These are phyloP conservation scores for Channa maculata DNA, from an alignment of 2,113 vertebrate species.

Conservation along the genomic window DNA sequence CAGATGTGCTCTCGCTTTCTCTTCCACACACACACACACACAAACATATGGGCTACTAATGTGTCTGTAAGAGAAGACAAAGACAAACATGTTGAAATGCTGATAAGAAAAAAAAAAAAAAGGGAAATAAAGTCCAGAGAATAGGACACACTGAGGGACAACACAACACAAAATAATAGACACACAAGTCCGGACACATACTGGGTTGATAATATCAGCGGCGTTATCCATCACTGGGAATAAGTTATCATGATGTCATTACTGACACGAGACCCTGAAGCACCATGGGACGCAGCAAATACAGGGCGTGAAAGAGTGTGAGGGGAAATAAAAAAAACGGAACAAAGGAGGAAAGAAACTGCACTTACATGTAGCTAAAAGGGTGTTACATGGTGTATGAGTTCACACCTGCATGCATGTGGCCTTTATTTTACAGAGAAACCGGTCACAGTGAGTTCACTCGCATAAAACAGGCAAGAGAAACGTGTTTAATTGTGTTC, in stretches of 20 bases:
- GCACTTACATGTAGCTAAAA: neutral
- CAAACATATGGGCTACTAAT: constrained; percentile 9
- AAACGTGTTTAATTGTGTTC: constrained; percentile 4
- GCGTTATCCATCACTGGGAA: constrained; percentile 42
- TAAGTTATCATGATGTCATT: constrained; percentile 67
- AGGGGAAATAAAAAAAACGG: neutral
- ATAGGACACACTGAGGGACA: neutral
- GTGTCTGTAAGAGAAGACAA: neutral
- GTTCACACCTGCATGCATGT: constrained; percentile 34
- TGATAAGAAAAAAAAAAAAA: constrained; percentile 18
- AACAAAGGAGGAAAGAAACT: neutral
- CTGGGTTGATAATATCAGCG: constrained; percentile 56
- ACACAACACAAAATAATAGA: too few species aligned
- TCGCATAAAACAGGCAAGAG: constrained; percentile 1
- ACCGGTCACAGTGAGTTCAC: constrained; percentile 1
- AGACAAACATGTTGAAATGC: constrained; percentile 8
- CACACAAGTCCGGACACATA: constrained; percentile 5
- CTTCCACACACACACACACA: neutral
- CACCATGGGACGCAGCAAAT: constrained; percentile 3
- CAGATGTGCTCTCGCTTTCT: neutral
- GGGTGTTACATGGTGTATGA: neutral
- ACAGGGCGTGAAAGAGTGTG: constrained; percentile 17
- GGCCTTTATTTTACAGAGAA: constrained; percentile 37
- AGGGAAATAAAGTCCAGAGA: neutral
- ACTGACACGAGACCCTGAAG: constrained; percentile 36